Percentiles rank a stretch among this genome's conserved stretches.
Conservation (phyloP, 2,113 vertebrate species). For the Craseonycteris thonglongyai region DNA sequence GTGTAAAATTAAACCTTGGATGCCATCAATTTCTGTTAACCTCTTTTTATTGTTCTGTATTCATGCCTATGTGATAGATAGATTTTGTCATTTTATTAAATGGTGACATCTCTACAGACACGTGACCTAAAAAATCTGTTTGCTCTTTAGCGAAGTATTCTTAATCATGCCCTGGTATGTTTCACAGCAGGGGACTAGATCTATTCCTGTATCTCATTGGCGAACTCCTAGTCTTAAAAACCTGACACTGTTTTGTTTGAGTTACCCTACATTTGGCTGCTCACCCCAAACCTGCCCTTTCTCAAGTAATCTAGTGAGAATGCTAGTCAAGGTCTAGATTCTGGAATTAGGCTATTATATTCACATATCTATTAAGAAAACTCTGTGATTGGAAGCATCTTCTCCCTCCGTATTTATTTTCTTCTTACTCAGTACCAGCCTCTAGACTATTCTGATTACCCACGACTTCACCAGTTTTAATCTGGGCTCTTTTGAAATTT, state of each 20-base stretch:
- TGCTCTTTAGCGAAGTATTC: conserved; percentile 76
- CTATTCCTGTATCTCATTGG: neutral
- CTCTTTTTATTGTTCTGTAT: conserved; percentile 90
- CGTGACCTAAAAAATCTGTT: conserved; percentile 80
- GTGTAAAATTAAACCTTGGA: conserved; percentile 91
- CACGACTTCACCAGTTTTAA: conserved; percentile 68
- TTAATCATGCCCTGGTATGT: conserved; percentile 74
- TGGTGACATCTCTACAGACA: conserved; percentile 80
- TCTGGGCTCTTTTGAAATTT: conserved; percentile 76
- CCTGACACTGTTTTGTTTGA: neutral
- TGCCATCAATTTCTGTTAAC: conserved; percentile 96
- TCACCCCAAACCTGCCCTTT: neutral
- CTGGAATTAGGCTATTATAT: neutral
- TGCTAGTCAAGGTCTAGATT: neutral
- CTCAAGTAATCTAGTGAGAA: neutral
- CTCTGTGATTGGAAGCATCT: neutral
- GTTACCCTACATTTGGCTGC: neutral
- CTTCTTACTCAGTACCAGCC: neutral
- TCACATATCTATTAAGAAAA: neutral
- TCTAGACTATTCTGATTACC: conserved; percentile 50
- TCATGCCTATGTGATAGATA: conserved; percentile 90
- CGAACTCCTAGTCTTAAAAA: neutral
- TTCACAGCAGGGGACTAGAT: conserved; percentile 31
- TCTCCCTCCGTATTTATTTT: conserved; percentile 30
- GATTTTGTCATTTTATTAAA: conserved; percentile 96